These are phyloP conservation scores for Cephalotes varians DNA, from an alignment of 2,888 invertebrate genomes.

Conservation along the genomic window DNA sequence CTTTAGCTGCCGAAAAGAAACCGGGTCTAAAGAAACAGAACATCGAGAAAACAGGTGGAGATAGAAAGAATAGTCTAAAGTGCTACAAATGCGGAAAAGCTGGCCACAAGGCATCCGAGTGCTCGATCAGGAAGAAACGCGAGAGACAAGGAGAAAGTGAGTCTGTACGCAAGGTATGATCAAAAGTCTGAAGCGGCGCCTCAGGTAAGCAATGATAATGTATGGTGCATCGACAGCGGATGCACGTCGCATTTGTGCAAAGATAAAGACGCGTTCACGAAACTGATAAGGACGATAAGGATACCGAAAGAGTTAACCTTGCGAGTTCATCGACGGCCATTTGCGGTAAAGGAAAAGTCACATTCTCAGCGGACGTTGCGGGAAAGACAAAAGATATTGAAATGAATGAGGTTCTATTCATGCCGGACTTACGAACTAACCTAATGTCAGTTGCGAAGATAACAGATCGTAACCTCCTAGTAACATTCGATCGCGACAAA, in stretches of 20 bases:
- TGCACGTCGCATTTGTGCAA: background rate
- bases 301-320: background rate
- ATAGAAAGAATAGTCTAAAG: background rate
- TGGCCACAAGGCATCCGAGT: background rate
- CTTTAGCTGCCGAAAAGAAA: background rate
- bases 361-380: background rate
- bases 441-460: background rate
- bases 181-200: background rate
- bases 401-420: background rate
- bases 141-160: background rate
- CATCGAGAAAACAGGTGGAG: background rate
- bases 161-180: background rate
- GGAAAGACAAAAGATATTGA: background rate
- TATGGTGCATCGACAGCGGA: background rate
- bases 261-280: background rate
- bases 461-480: background rate
- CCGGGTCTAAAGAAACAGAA: background rate
- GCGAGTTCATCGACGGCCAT: background rate
- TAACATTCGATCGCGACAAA: background rate
- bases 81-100: background rate
- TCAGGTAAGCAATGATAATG: background rate
- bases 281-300: background rate
- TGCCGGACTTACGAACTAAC: background rate
- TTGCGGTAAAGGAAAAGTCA: background rate
- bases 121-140: background rate